Base-by-base conservation (phyloP, 2,113 vertebrate species). In the Neogobius melanostomus region DNA sequence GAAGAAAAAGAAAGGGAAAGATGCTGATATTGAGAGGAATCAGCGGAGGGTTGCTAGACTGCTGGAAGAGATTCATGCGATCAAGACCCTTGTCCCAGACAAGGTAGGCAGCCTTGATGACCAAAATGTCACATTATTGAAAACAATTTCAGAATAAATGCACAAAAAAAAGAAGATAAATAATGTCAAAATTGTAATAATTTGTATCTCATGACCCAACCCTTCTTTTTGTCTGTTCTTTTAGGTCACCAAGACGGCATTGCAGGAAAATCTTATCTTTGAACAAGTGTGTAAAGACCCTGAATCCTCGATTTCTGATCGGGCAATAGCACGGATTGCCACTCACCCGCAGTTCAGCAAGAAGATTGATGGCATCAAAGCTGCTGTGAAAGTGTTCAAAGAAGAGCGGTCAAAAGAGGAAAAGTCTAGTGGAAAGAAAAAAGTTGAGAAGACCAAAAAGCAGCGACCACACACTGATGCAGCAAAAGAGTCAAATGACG, bases 1-100 rank as follows among this genome's bases (percentile, higher is more conserved):
- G 49, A 98, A 95, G 84, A 90, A 92, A 11, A 98, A 95, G 91
- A 99, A 95, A 89, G 96, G 96, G 42, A 92, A 90, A 3, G 93
- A 95, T 74, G 81, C 88, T 1, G 91, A 90, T 10, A 45, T 95
- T 11, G 90, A 94, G 52, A 96, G 93, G 89, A 96, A 97, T 73
- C 92, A 95, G 66, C 94, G 94, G 72, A 93, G 96, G 73, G 95
- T 85, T 6, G 88, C 90, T 7, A 93, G 96, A 79, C 80, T 99
- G 71, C 83, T 95, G 69, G 95, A 98, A 84, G 98, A 99, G 91
- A 95, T 99, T 69, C 94, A 93, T 43, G 91, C 92, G 7, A 94
- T 99, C 90, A 98, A 97, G 91, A 81, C 74, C 49, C 82, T 98
- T 49, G 90, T 85, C 69, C 95, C 95, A 14, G 97, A 99, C 88